phyloP scores from a whole-genome alignment of 2,113 vertebrate species.

The Urocynchramus pylzowi region DNA sequence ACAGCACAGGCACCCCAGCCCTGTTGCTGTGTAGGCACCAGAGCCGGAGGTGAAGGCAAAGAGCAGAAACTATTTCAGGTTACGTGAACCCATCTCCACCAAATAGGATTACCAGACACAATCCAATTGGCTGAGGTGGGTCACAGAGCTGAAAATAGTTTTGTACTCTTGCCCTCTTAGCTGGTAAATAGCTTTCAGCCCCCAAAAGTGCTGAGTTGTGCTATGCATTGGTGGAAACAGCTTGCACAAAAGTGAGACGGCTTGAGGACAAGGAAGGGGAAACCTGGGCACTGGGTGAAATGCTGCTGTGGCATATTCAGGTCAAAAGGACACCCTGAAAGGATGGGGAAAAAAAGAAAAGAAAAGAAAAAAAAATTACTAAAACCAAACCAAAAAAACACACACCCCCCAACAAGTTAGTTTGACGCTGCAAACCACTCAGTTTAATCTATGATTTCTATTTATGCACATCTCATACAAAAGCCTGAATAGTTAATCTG shows the following conservation, averaged over 20 bases:
- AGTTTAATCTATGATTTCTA: background rate
- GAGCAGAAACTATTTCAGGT: constrained; percentile 48
- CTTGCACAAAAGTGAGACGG: background rate
- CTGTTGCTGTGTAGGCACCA: accelerated
- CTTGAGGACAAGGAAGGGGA: background rate
- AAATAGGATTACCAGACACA: constrained; percentile 62
- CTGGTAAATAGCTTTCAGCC: constrained; percentile 48
- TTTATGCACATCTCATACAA: background rate
- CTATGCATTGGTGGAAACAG: background rate
- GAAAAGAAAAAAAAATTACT: accelerated
- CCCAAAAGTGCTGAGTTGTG: constrained; percentile 29
- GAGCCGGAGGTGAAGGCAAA: background rate
- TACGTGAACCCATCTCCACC: background rate
- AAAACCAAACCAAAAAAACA: background rate
- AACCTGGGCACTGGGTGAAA: background rate
- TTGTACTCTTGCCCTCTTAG: constrained; percentile 40
- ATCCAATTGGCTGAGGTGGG: constrained; percentile 42
- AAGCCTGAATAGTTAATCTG: background rate
- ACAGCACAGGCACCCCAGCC: background rate
- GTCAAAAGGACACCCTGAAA: background rate
- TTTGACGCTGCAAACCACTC: background rate
- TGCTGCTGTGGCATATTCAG: background rate
- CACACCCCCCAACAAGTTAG: background rate
- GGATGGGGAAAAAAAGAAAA: background rate
- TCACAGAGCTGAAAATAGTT: constrained; percentile 53